These are phyloP conservation scores for Acanthornis magna DNA, from an alignment of 2,797 vertebrate genomes.

Conservation along the genomic window DNA sequence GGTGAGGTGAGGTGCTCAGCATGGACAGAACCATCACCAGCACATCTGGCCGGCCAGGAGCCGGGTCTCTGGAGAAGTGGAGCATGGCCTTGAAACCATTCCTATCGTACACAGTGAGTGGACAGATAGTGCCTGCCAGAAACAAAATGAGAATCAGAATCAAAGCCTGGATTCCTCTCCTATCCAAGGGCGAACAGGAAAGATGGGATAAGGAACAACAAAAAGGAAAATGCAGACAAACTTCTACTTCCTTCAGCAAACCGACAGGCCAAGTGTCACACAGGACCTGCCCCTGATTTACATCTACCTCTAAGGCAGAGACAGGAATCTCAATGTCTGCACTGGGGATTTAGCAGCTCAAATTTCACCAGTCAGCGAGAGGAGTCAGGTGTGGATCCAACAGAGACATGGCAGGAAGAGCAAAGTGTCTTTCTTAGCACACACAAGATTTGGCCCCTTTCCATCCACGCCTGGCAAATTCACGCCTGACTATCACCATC, in stretches of 20 bases:
- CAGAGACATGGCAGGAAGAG: background rate
- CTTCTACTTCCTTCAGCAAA: background rate
- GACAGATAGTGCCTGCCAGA: slow-evolving; percentile 77
- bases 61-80: slow-evolving; percentile 80
- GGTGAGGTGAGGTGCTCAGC: slow-evolving; percentile 83
- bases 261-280: background rate
- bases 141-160: background rate
- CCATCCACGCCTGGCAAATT: background rate
- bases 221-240: background rate
- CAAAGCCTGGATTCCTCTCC: background rate
- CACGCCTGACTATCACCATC: background rate
- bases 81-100: slow-evolving; percentile 84
- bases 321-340: background rate
- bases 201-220: background rate
- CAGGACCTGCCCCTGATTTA: background rate
- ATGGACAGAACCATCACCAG: slow-evolving; percentile 84
- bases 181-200: background rate
- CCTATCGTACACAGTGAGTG: slow-evolving; percentile 78
- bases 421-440: background rate
- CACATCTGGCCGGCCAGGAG: slow-evolving; percentile 70
- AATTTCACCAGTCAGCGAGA: background rate
- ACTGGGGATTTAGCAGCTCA: background rate
- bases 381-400: background rate
- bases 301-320: background rate
- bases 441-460: background rate